These are phyloP conservation scores for Montipora efflorescens DNA, from an alignment of 64 coral and sea anemone genomes.

Conservation along the genomic window DNA sequence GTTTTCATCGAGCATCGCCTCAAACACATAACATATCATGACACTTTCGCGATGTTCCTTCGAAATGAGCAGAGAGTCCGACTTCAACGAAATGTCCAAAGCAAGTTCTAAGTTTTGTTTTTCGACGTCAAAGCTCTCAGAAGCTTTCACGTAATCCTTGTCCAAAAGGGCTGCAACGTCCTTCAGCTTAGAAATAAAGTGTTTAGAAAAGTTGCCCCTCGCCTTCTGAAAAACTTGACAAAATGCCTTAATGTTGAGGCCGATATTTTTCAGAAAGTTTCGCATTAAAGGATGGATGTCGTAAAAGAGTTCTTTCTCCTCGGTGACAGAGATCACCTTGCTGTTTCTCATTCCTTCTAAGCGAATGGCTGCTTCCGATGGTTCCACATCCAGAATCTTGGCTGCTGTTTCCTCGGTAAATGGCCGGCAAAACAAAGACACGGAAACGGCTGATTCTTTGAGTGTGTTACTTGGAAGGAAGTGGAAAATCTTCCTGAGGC, in stretches of 20 bases:
- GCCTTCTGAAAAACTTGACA: constrained; percentile 1
- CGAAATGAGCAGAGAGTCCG: constrained; percentile 22
- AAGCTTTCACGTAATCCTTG: constrained; percentile 35
- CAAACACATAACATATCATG: constrained; percentile 28
- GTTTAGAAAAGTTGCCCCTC: constrained; percentile 11
- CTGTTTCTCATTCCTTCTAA: constrained; percentile 1
- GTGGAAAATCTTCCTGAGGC: constrained; percentile 15
- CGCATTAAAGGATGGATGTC: constrained; percentile 45
- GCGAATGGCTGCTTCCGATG: constrained; percentile 18
- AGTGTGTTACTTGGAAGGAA: constrained; percentile 25
- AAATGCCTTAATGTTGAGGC: not conserved
- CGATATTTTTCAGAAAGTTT: constrained; percentile 17
- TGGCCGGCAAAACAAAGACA: constrained; percentile 26
- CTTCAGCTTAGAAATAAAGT: constrained; percentile 27
- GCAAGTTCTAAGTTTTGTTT: constrained; percentile 62
- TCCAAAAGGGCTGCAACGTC: constrained; percentile 30
- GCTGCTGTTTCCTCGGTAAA: constrained; percentile 30
- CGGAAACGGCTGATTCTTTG: constrained; percentile 8
- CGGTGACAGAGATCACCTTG: not conserved
- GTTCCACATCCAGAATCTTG: not conserved
- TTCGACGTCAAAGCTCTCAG: constrained; percentile 30
- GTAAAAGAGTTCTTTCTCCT: constrained; percentile 5
- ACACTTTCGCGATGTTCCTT: constrained; percentile 15
- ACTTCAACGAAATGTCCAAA: constrained; percentile 61
- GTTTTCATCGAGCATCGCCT: constrained; percentile 14